Conservation (phyloP, 2,797 vertebrate genomes). For the Mus caroli region DNA sequence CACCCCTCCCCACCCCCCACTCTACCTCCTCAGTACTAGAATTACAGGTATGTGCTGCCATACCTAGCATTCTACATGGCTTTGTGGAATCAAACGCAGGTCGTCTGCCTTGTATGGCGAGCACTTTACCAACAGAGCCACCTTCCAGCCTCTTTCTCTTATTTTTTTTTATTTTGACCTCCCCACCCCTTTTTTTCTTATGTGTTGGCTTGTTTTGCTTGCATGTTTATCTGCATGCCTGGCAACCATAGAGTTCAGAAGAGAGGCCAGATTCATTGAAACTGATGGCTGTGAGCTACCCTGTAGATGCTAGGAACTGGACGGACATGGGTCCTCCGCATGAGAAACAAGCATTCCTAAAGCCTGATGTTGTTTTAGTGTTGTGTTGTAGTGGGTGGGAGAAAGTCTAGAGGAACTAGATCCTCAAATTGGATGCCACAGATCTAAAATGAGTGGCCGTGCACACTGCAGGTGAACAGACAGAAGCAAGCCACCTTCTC, state of each 20-base stretch:
- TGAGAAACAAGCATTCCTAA: neutral
- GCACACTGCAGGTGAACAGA: rapidly evolving
- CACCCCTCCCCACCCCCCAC: too few species aligned
- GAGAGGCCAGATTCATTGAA: neutral
- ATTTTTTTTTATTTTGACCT: neutral
- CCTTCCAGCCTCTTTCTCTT: neutral
- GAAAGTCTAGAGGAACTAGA: neutral
- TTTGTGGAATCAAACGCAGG: neutral
- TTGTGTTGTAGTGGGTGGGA: neutral
- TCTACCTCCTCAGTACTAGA: neutral
- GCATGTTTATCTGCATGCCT: neutral
- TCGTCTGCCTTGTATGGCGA: neutral
- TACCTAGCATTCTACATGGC: neutral
- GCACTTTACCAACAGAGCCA: neutral
- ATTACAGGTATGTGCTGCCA: neutral
- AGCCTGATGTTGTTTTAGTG: neutral
- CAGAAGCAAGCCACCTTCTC: too few species aligned
- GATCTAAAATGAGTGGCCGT: neutral
- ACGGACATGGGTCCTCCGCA: neutral
- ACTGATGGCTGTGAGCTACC: neutral
- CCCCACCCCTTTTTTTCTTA: neutral
- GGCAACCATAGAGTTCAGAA: neutral
- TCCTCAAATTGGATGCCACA: neutral
- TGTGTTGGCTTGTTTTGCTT: neutral
- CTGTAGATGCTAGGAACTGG: neutral